Conservation (phyloP, 2,797 vertebrate genomes). For the Mus minutoides region DNA sequence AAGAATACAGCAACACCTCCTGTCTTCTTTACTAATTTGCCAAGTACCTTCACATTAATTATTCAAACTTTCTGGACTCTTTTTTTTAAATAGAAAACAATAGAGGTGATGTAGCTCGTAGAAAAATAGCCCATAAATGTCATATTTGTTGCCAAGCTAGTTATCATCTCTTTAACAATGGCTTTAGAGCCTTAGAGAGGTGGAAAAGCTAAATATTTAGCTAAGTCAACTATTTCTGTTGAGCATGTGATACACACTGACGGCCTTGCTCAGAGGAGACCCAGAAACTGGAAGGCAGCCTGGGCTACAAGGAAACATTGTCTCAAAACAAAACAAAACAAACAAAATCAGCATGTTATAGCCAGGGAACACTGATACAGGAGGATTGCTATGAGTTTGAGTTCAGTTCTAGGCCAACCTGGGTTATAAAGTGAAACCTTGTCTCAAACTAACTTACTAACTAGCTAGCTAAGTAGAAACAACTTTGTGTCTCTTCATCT, state of each 20-base stretch:
- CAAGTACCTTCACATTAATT: not conserved
- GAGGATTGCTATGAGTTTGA: not conserved
- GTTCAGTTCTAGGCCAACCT: not conserved
- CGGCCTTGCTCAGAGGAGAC: not conserved
- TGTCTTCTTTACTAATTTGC: not conserved
- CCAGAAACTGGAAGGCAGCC: not conserved
- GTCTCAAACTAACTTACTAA: not conserved
- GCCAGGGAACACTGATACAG: not conserved
- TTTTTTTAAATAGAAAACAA: constrained; percentile 4
- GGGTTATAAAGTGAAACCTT: not conserved
- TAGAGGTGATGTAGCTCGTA: not conserved
- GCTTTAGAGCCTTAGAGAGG: not conserved
- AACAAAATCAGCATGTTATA: not conserved
- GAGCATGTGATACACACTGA: not conserved
- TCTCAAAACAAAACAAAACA: not conserved
- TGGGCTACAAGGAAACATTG: not conserved
- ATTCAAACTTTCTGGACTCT: not conserved
- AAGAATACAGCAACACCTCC: not conserved
- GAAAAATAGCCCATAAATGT: not conserved
- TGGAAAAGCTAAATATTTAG: not conserved
- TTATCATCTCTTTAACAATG: not conserved
- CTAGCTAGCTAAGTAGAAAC: not conserved
- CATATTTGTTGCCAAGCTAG: not conserved
- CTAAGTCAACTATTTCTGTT: not conserved
- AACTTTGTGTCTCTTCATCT: constrained; percentile 20